Evolutionary conservation across 2,113 vertebrate species (phyloP), one percentile per base, ranked within the genome.

Genomic region (Gymnobelideus leadbeateri): DNA sequence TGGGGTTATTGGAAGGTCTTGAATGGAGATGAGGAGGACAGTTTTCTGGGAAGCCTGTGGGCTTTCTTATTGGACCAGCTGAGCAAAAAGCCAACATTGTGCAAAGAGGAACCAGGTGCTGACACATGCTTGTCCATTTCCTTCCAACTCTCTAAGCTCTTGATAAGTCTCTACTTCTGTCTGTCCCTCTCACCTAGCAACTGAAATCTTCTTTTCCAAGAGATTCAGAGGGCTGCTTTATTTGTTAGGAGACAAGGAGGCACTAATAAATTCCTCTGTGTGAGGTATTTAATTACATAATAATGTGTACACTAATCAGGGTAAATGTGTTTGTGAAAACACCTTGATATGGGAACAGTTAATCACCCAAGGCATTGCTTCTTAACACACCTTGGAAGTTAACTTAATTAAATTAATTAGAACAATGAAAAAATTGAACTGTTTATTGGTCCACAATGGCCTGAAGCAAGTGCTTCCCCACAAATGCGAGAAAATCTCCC

Each of bases 271-370:
- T 99, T 99, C 99, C 99, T 99, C 98, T 98, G 99, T 99, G 99
- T 98, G 98, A 99, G 99, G 98, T 99, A 98, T 98, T 98, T 99
- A 99, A 99, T 99, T 99, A 98, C 98, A 99, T 99, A 99, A 99
- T 99, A 99, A 99, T 99, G 98, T 99, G 98, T 99, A 99, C 99
- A 99, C 99, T 99, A 99, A 99, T 99, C 99, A 99, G 98, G 98
- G 98, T 99, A 99, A 99, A 99, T 99, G 99, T 99, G 98, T 99
- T 99, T 99, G 98, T 98, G 99, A 98, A 99, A 99, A 99, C 98
- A 99, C 98, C 98, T 99, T 99, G 98, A 99, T 99, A 98, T 98
- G 99, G 99, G 99, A 99, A 99, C 98, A 98, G 98, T 99, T 99
- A 99, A 99, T 99, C 99, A 99, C 98, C 98, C 98, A 98, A 99